These are phyloP conservation scores for Dynastes hyllus DNA, from an alignment of 2,888 invertebrate species.

Conservation along the genomic window DNA sequence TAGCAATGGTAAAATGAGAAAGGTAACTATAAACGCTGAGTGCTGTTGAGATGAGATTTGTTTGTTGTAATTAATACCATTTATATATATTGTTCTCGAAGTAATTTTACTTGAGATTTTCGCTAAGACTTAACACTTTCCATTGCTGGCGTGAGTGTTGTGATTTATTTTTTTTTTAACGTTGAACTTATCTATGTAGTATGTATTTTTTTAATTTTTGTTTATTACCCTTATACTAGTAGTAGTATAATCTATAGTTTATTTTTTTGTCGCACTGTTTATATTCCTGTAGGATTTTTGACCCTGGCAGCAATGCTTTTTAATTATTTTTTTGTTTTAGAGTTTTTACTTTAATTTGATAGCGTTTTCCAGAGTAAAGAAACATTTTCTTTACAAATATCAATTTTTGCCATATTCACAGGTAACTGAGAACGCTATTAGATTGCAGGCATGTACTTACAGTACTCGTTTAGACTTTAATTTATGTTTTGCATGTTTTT, in stretches of 20 bases:
- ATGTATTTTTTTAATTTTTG: slow-evolving; percentile 8
- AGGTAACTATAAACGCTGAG: slow-evolving; percentile 68
- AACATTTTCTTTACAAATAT: too few relatives aligned
- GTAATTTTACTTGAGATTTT: slow-evolving; percentile 44
- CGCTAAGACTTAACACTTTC: slow-evolving; percentile 63
- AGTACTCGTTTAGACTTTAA: too few relatives aligned
- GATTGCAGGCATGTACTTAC: too few relatives aligned
- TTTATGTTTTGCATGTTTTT: too few relatives aligned
- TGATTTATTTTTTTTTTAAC: slow-evolving; percentile 47
- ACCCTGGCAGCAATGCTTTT: not conserved
- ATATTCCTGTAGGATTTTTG: not conserved
- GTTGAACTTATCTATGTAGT: slow-evolving; percentile 1
- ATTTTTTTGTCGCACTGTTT: slow-evolving; percentile 15
- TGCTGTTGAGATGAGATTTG: slow-evolving; percentile 57
- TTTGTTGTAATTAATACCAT: slow-evolving; percentile 59
- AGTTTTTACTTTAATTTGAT: too few relatives aligned
- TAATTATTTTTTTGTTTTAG: too few relatives aligned
- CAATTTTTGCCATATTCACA: too few relatives aligned
- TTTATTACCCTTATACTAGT: not conserved
- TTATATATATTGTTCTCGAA: slow-evolving; percentile 49
- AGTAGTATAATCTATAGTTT: not conserved
- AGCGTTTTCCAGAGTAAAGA: too few relatives aligned
- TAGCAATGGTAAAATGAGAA: slow-evolving; percentile 67
- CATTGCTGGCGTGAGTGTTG: slow-evolving; percentile 72
- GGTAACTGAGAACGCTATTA: too few relatives aligned